Conservation (phyloP, 1,140 invertebrate genomes). For the Venustaconcha ellipsiformis region DNA sequence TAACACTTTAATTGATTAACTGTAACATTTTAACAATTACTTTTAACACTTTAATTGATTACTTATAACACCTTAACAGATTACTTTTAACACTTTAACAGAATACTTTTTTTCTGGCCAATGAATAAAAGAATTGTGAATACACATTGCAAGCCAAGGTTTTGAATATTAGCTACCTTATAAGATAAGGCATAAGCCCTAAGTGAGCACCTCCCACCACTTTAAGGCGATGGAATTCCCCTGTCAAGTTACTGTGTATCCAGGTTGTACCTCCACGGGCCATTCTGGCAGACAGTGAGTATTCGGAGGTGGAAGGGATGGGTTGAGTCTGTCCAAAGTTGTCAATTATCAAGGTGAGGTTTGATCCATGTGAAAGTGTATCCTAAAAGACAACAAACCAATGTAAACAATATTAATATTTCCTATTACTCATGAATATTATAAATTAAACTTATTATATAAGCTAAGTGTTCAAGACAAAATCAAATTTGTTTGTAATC, state of each 20-base stretch:
- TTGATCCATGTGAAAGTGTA: slow-evolving; percentile 35
- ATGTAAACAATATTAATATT: neutral
- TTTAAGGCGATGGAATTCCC: slow-evolving; percentile 22
- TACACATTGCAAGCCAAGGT: too few relatives aligned
- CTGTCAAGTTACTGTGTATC: slow-evolving; percentile 32
- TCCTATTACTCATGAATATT: neutral
- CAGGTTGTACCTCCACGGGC: slow-evolving; percentile 37
- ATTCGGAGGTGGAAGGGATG: slow-evolving; percentile 15
- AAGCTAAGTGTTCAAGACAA: too few relatives aligned
- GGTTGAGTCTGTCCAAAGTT: slow-evolving; percentile 33
- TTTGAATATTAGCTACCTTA: slow-evolving; percentile 13
- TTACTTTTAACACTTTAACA: too few relatives aligned
- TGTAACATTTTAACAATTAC: too few relatives aligned
- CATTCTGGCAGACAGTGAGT: slow-evolving; percentile 16
- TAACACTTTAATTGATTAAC: too few relatives aligned
- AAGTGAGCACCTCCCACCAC: slow-evolving; percentile 37
- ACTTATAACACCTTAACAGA: too few relatives aligned
- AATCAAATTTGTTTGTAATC: too few relatives aligned
- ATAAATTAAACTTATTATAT: neutral
- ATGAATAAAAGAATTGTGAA: too few relatives aligned
- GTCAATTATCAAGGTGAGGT: slow-evolving; percentile 52
- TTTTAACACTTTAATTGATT: too few relatives aligned
- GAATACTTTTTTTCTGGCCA: too few relatives aligned
- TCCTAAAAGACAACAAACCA: slow-evolving; percentile 36
- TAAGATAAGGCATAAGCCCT: slow-evolving; percentile 40